A percentile compares a stretch with the other conserved stretches of the same genome.
These are phyloP conservation scores for Philereme transversata DNA, from an alignment of 2,888 invertebrate species.

Conservation along the genomic window DNA sequence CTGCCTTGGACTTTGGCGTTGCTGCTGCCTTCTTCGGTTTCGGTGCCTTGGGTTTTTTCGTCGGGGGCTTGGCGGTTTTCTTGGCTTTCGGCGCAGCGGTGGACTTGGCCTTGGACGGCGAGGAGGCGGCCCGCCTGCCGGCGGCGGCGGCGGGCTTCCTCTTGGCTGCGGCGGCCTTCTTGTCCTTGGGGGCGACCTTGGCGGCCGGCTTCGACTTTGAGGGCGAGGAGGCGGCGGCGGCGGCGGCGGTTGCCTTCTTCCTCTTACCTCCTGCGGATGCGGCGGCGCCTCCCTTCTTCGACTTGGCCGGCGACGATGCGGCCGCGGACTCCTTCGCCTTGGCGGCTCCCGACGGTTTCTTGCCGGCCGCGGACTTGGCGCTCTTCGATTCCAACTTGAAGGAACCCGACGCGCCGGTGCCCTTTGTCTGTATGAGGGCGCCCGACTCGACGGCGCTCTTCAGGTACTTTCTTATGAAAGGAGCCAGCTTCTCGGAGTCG, in stretches of 20 bases:
- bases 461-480: slow-evolving; percentile 83
- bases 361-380: slow-evolving; percentile 28
- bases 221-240: slow-evolving; percentile 46
- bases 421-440: slow-evolving; percentile 81
- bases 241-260: slow-evolving; percentile 28
- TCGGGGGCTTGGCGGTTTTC: slow-evolving; percentile 49
- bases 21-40: slow-evolving; percentile 42
- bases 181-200: slow-evolving; percentile 14
- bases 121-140: slow-evolving; percentile 12
- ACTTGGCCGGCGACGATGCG: slow-evolving; percentile 35
- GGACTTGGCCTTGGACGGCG: slow-evolving; percentile 26
- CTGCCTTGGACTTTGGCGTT: slow-evolving; percentile 20
- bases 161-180: slow-evolving; percentile 39
- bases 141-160: slow-evolving; percentile 31
- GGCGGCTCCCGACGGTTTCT: slow-evolving; percentile 39
- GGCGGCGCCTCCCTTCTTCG: slow-evolving; percentile 34
- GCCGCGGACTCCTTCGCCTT: slow-evolving; percentile 41
- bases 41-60: slow-evolving; percentile 62
- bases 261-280: slow-evolving; percentile 45
- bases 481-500: slow-evolving; percentile 82
- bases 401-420: slow-evolving; percentile 74
- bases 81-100: slow-evolving; percentile 53
- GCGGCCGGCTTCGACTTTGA: slow-evolving; percentile 42
- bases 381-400: slow-evolving; percentile 22
- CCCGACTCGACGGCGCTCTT: slow-evolving; percentile 82